Evolutionary conservation across 1,140 invertebrate species (phyloP), one percentile per base, ranked within the genome.

Genomic region (Halesus radiatus): DNA sequence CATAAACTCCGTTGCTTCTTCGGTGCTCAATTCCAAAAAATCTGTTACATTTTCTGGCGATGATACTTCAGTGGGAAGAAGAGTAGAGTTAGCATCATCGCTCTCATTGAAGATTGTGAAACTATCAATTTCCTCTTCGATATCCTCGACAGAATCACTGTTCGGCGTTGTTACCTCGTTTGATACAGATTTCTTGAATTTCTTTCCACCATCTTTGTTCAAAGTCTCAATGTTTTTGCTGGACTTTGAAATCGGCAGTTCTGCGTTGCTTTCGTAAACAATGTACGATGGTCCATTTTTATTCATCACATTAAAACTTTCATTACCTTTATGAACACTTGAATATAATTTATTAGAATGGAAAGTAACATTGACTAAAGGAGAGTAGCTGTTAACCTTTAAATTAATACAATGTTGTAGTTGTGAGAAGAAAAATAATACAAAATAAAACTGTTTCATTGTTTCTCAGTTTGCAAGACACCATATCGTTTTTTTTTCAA

Each of bases 1-100:
- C 66, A 87, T 87, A 80, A 86, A 82, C 66, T 88, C 87, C 78
- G 87, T 86, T 56, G 64, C 86, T 68, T 80, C 73, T 32, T 81
- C 81, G 62, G 80, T 76, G 37, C 23, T 58, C 15, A 80, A 20
- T 37, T 86, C 85, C 13, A 83, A 84, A 16, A 84, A 81, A 5
- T 87, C 84, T 26, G 84, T 84, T 70, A 79, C 73, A 81, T 86
- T 88, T 78, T 89, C 87, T n/a, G 32, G 66, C 10, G n/a, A 29
- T 20, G 37, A 45, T n/a, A 62, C n/a, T 75, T 45, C 37, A 78
- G 77, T 76, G 20, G 58, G 16, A 60, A 15, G 20, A 32, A 77
- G 6, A 1, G 68, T 78, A 29, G 53, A 79, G 23, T 62, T 83
- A 62, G 58, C 60, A 64, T 72, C 76, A 10, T 82, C 75, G 50